Conservation (phyloP, 2,113 vertebrate species). For the Cryptomyrus ogoouensis region DNA sequence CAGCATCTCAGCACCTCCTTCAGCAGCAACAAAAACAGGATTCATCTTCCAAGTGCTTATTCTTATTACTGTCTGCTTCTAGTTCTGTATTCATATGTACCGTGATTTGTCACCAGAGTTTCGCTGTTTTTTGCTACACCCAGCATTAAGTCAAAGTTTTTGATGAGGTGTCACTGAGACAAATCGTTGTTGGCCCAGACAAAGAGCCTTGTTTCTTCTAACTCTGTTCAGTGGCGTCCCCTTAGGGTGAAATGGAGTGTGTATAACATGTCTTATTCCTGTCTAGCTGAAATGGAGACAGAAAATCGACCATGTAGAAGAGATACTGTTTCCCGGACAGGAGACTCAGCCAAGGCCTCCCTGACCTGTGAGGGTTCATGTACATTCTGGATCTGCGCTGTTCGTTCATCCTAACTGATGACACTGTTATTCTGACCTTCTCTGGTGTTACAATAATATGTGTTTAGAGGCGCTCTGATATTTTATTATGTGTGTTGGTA, state of each 20-base stretch:
- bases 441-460: not conserved
- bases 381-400: not conserved
- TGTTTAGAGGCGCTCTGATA: not conserved
- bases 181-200: not conserved
- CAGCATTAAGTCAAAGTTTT: not conserved
- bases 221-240: not conserved
- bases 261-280: not conserved
- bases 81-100: not conserved
- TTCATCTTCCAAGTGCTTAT: not conserved
- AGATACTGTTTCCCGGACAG: not conserved
- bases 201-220: not conserved
- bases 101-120: not conserved
- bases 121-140: not conserved
- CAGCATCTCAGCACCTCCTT: not conserved
- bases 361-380: not conserved
- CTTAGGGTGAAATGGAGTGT: not conserved
- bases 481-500: not conserved
- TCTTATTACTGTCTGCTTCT: not conserved
- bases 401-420: not conserved
- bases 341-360: not conserved
- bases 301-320: not conserved
- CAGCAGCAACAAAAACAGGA: not conserved
- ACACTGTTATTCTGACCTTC: not conserved
- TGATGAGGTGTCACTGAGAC: slow-evolving; percentile 1
- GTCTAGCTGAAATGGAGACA: not conserved